A percentile compares a stretch with the other conserved stretches of the same genome.
Conservation (phyloP, 2,797 vertebrate species). For the Schizopygopsis pylzovi region DNA sequence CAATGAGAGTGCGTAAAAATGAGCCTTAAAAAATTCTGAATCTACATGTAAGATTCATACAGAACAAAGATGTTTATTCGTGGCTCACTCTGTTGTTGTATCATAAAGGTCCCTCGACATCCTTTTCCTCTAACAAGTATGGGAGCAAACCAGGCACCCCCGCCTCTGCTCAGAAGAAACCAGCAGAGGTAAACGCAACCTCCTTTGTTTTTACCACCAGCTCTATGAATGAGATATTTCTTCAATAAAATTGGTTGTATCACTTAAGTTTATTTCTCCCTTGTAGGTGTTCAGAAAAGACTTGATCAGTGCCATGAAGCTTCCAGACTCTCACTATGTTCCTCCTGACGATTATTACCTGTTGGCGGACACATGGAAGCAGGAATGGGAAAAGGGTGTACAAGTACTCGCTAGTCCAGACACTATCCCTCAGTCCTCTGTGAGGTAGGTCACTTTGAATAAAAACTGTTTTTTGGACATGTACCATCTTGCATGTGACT, state of each 20-base stretch:
- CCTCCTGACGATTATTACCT: conserved; percentile 92
- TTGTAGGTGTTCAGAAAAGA: conserved; percentile 97
- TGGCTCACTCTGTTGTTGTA: conserved; percentile 3
- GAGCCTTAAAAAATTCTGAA: neutral
- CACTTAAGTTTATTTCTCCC: neutral
- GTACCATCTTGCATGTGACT: conserved; percentile 13
- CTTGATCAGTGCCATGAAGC: conserved; percentile 99
- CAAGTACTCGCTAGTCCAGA: conserved; percentile 95
- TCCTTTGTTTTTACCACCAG: neutral
- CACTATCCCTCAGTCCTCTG: conserved; percentile 87
- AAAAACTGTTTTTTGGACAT: conserved; percentile 9
- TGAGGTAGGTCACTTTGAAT: conserved; percentile 80
- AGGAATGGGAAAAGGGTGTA: conserved; percentile 99
- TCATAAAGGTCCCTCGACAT: conserved; percentile 90
- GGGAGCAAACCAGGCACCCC: conserved; percentile 88
- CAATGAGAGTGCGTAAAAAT: conserved; percentile 91
- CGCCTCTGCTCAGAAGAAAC: conserved; percentile 89
- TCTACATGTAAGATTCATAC: neutral
- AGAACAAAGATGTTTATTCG: neutral
- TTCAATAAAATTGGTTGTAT: neutral
- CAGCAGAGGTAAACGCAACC: conserved; percentile 86
- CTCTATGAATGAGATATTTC: neutral
- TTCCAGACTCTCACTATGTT: conserved; percentile 94
- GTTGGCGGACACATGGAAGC: conserved; percentile 94
- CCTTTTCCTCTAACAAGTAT: conserved; percentile 91